phyloP scores from a whole-genome alignment of 1,140 invertebrate species.

The Alviniconcha marisindica region DNA sequence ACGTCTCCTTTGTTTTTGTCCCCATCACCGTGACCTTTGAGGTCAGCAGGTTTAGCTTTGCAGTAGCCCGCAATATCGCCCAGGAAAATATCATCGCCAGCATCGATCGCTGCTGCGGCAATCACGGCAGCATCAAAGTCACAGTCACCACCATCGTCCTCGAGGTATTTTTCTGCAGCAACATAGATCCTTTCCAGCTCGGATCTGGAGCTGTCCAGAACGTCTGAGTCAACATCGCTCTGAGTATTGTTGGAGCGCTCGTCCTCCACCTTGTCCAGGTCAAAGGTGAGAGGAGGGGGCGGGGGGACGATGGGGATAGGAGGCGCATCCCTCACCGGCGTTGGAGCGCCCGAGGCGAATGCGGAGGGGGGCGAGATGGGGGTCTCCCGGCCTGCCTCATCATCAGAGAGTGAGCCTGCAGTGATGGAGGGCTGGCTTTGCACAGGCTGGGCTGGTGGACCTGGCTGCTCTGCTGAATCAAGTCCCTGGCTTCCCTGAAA shows the following conservation, averaged over 20 bases:
- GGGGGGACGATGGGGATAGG: conserved; percentile 28
- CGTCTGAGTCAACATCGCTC: conserved; percentile 51
- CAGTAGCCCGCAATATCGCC: background rate
- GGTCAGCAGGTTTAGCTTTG: background rate
- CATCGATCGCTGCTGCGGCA: background rate
- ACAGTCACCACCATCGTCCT: background rate
- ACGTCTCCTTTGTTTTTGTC: background rate
- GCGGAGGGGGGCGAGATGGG: conserved; percentile 32
- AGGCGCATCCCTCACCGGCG: background rate
- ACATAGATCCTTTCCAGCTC: conserved; percentile 35
- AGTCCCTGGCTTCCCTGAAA: background rate
- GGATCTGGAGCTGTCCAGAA: conserved; percentile 45
- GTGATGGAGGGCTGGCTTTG: too few relatives aligned
- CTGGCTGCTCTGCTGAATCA: too few relatives aligned
- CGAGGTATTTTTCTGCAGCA: background rate
- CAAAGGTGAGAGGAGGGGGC: conserved; percentile 31
- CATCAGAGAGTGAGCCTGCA: background rate
- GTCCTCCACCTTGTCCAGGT: background rate
- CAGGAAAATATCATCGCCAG: background rate
- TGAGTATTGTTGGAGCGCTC: conserved; percentile 45
- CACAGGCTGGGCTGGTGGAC: too few relatives aligned
- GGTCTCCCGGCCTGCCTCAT: conserved; percentile 9
- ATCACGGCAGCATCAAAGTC: conserved; percentile 11
- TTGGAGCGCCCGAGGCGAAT: conserved; percentile 19
- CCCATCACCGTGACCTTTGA: background rate